These are phyloP conservation scores for Drosophila sproati DNA, from an alignment of 1,140 invertebrate genomes.

Conservation along the genomic window DNA sequence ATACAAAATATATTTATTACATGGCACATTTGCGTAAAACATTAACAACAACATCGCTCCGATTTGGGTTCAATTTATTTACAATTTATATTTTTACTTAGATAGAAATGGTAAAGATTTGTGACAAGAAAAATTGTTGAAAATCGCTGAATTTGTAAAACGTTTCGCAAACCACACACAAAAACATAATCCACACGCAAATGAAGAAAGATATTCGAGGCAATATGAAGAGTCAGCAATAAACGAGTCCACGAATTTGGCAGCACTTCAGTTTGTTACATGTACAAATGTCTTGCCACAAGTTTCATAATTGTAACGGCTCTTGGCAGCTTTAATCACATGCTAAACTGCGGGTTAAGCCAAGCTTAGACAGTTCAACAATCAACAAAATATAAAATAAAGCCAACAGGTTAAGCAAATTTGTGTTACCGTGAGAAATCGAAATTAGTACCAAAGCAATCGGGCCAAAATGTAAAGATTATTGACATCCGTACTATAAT, in stretches of 20 bases:
- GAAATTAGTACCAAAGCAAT: background rate
- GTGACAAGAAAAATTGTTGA: no score
- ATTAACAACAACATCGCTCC: no score
- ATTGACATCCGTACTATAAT: background rate
- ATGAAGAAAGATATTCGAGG: background rate
- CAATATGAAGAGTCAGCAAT: background rate
- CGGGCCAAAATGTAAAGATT: background rate
- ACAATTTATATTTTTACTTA: no score
- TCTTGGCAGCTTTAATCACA: constrained; percentile 6
- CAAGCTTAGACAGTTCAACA: no score
- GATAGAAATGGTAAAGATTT: no score
- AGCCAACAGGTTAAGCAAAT: constrained; percentile 2
- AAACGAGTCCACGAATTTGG: background rate
- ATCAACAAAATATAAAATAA: background rate
- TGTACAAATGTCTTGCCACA: constrained; percentile 1
- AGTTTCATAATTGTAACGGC: constrained; percentile 18
- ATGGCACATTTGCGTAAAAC: background rate
- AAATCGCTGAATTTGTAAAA: no score
- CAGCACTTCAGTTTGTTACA: background rate
- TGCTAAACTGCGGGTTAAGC: constrained; percentile 6
- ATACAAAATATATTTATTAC: background rate
- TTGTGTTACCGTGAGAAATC: constrained; percentile 1
- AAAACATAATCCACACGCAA: no score
- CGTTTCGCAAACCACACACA: no score
- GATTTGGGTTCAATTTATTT: no score